Evolutionary conservation across 2,797 vertebrate species (phyloP), one percentile per base, ranked within the genome.

Genomic region (Florisuga fusca): DNA sequence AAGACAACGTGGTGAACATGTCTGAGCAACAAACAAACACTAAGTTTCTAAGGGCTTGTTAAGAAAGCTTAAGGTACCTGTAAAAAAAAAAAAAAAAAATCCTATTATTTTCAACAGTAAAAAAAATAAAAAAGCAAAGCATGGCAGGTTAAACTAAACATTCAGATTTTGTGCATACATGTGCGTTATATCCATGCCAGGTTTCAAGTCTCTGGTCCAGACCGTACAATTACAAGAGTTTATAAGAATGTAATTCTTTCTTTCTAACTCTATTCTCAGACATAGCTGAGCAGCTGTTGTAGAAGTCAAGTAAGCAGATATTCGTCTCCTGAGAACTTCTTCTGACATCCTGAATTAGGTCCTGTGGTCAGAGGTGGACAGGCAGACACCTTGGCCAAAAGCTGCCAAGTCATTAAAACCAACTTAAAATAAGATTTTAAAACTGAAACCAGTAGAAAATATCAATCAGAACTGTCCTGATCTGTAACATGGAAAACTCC

Each of bases 1-100:
- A 79, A 81, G 25, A 41, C 31, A 73, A 66, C 0, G 0, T 0
- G 1, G 46, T 0, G 1, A 81, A 50, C 0, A 1, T 12, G 12
- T 34, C 55, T 51, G 31, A 57, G 57, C 31, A 90, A 57, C 3
- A 1, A 61, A 72, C n/a, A 80, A 20, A 57, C 54, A 58, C 17
- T 36, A n/a, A 76, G 12, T 46, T 80, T 74, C 22, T 45, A 91
- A 67, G 6, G 50, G 33, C 10, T 83, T 45, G 14, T 59, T 59
- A 36, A 84, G 74, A 82, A 94, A 72, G 12, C 20, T 81, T 55
- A 89, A 85, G 29, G 7, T 26, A 62, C 8, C 18, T 26, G 9
- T 38, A 55, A 59, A 79, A 83, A 63, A 51, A 26, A 15, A 4
- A 36, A 34, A 18, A 19, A 63, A 51, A 26, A 15, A 4, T 57